phyloP scores from a whole-genome alignment of 2,797 vertebrate species.

The Agapornis canus region DNA sequence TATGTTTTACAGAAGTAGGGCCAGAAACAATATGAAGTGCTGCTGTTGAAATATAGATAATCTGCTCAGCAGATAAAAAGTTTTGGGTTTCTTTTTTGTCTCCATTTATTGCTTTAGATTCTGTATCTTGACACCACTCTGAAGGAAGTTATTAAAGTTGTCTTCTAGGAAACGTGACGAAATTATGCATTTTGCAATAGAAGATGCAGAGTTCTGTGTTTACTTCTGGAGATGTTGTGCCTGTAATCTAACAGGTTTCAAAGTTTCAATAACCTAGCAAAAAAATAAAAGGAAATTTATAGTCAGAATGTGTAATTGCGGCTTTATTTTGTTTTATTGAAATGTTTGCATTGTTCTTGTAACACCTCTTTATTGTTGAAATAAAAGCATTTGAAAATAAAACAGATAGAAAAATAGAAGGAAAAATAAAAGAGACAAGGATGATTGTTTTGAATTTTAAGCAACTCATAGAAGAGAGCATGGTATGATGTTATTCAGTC shows the following conservation, averaged over 20 bases:
- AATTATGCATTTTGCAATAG: background rate
- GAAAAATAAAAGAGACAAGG: background rate
- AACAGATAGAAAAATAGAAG: background rate
- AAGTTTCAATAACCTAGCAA: background rate
- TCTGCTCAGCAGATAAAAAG: background rate
- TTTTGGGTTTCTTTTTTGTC: background rate
- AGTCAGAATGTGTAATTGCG: background rate
- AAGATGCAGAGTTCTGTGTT: background rate
- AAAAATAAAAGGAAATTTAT: background rate
- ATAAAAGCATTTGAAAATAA: background rate
- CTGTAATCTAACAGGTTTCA: background rate
- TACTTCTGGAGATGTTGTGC: background rate
- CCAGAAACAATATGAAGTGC: background rate
- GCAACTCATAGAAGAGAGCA: background rate
- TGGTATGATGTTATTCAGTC: background rate
- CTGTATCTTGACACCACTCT: background rate
- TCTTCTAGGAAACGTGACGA: background rate
- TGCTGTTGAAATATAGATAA: background rate
- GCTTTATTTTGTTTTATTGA: background rate
- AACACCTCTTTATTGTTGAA: background rate
- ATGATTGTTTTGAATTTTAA: background rate
- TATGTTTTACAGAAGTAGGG: background rate
- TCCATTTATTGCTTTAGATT: background rate
- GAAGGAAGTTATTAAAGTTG: background rate
- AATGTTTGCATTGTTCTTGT: background rate